phyloP scores from a whole-genome alignment of 2,888 invertebrate species.

The Cotesia congregata region DNA sequence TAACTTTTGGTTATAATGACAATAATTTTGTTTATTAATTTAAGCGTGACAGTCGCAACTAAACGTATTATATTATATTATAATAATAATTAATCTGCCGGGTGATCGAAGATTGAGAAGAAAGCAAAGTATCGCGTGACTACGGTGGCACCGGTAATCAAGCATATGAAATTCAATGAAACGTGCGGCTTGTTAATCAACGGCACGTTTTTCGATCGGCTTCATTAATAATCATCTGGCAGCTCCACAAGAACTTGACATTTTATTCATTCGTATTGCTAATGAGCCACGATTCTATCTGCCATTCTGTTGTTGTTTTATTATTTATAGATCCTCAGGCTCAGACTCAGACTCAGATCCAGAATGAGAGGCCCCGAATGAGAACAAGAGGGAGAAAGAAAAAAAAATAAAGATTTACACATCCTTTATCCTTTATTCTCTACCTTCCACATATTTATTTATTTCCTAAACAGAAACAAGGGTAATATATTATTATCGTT shows the following conservation, averaged over 20 bases:
- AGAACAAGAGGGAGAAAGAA: too few species aligned
- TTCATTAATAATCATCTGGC: background rate
- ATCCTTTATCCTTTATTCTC: background rate
- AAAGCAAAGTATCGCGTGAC: conserved; percentile 2
- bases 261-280: conserved; percentile 3
- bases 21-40: too few species aligned
- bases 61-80: too few species aligned
- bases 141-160: background rate
- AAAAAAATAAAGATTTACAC: too few species aligned
- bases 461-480: background rate
- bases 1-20: too few species aligned
- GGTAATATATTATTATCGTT: background rate
- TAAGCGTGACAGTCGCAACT: too few species aligned
- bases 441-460: background rate
- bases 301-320: background rate
- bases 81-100: too few species aligned
- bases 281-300: background rate
- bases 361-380: too few species aligned
- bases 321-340: background rate
- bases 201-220: conserved; percentile 1
- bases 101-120: background rate
- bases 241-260: background rate
- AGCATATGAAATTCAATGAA: conserved; percentile 11
- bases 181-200: conserved; percentile 17
- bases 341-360: background rate